Evolutionary conservation across 2,888 invertebrate genomes (phyloP).

Genomic region (Meiosimyza platycephala): DNA sequence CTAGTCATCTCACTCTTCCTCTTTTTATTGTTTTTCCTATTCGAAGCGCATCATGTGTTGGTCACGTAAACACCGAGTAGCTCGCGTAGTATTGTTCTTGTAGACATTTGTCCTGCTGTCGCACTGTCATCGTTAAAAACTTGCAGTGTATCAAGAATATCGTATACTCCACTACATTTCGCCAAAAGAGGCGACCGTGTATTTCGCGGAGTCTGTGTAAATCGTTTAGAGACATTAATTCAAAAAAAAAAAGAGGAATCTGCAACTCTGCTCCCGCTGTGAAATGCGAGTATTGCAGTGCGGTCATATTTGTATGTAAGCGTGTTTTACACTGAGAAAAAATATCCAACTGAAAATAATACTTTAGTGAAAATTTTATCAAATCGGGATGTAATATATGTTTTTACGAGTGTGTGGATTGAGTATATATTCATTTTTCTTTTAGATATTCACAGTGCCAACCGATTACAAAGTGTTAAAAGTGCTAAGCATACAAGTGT

Average conservation of each 20-base stretch:
- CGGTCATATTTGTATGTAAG: no score
- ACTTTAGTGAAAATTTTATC: no score
- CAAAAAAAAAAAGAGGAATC: neutral
- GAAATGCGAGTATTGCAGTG: neutral
- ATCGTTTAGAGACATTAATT: neutral
- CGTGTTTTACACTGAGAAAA: no score
- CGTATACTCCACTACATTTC: neutral
- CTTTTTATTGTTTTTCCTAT: neutral
- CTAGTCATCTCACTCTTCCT: no score
- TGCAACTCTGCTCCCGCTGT: neutral
- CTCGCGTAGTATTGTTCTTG: neutral
- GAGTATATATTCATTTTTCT: no score
- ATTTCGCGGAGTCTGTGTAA: neutral
- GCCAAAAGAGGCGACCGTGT: neutral
- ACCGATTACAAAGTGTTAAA: no score
- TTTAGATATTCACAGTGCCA: no score
- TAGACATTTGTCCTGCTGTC: neutral
- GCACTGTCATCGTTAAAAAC: neutral
- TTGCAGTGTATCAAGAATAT: neutral
- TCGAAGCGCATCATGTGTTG: neutral
- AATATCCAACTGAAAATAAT: no score
- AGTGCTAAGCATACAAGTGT: neutral
- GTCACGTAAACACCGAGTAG: neutral
- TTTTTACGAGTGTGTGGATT: no score
- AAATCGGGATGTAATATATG: no score